phyloP scores from a whole-genome alignment of 2,113 vertebrate genomes.

The Dissostichus mawsoni region DNA sequence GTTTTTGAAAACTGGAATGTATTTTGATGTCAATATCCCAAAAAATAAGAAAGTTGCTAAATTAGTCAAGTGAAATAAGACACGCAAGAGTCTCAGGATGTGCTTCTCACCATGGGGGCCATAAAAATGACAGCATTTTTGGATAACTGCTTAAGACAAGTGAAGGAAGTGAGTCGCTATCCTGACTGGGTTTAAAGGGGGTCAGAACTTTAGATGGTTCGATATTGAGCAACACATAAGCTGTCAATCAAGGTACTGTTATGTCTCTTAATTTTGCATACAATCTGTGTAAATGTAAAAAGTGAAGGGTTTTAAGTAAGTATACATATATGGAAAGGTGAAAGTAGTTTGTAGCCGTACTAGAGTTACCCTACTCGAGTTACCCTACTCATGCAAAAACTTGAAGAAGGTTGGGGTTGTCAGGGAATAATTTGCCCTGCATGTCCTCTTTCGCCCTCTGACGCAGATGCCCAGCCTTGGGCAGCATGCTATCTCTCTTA shows the following conservation, averaged over 20 bases:
- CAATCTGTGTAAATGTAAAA: neutral
- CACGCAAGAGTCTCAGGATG: conserved; percentile 8
- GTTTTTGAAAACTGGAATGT: neutral
- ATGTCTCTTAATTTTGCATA: neutral
- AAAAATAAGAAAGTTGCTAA: neutral
- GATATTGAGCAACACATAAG: neutral
- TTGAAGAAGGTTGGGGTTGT: no score
- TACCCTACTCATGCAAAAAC: conserved; percentile 45
- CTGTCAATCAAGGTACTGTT: neutral
- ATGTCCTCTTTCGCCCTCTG: no score
- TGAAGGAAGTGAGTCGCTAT: neutral
- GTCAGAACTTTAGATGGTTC: neutral
- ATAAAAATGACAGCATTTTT: conserved; percentile 31
- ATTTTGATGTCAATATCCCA: neutral
- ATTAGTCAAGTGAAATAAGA: conserved; percentile 14
- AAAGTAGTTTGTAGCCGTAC: conserved; percentile 7
- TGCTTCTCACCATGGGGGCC: neutral
- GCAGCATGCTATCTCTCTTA: no score
- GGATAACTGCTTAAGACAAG: conserved; percentile 8
- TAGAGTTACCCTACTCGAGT: conserved; percentile 52
- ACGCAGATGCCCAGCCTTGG: no score
- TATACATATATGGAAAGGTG: conserved; percentile 5
- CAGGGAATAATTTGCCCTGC: no score
- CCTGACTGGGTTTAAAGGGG: conserved; percentile 13
- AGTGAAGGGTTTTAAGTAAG: neutral